Conservation (phyloP, 2,113 vertebrate genomes). For the Crotophaga sulcirostris region DNA sequence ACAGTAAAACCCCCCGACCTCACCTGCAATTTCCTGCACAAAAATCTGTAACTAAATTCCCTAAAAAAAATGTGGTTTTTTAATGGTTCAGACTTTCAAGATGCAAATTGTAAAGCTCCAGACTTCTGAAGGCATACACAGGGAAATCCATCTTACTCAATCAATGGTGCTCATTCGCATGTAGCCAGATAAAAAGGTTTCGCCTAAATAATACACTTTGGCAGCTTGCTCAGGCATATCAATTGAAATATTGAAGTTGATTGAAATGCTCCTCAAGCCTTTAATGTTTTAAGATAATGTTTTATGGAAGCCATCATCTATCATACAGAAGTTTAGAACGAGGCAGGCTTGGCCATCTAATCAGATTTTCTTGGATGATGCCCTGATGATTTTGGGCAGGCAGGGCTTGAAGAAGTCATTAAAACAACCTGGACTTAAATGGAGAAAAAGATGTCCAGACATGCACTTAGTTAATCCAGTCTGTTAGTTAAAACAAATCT, state of each 20-base stretch:
- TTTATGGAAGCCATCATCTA: slow-evolving; percentile 40
- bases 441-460: background rate
- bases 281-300: slow-evolving; percentile 64
- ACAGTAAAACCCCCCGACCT: background rate
- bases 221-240: background rate
- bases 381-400: background rate
- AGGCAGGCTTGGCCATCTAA: background rate
- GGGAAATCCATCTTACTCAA: background rate
- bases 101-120: background rate
- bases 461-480: background rate
- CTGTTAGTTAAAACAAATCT: background rate
- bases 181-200: slow-evolving; percentile 35
- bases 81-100: background rate
- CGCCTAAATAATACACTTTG: slow-evolving; percentile 37
- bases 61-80: background rate
- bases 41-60: background rate
- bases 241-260: slow-evolving; percentile 39
- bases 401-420: background rate
- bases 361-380: background rate
- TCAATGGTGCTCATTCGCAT: background rate
- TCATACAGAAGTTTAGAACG: background rate
- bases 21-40: background rate
- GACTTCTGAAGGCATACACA: background rate
- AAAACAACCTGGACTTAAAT: background rate
- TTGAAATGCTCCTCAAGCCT: slow-evolving; percentile 29